Evolutionary conservation across 2,797 vertebrate species (phyloP), one percentile per base, ranked within the genome.

Genomic region (Clamator glandarius): DNA sequence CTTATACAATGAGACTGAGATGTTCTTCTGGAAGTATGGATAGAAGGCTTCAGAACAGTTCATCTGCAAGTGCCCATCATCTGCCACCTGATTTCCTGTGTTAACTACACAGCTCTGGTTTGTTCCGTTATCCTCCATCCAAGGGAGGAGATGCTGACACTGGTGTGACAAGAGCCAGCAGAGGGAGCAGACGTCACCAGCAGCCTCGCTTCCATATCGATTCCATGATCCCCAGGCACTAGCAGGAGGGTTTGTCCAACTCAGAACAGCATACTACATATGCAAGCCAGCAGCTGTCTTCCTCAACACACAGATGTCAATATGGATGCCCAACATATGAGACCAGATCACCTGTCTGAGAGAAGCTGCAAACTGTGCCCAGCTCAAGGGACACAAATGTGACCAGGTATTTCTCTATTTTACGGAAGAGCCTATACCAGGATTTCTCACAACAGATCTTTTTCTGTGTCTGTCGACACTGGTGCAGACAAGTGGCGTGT

Each of bases 171-270:
- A 6, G 10, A 92, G 35, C 81, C 97, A 86, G 93, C 89, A 97
- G 96, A 93, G 92, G 94, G 96, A 94, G 96, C 90, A 87, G 59
- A 69, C 72, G 77, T 29, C 79, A 91, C 64, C 50, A 31, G n/a
- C 36, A 44, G 82, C 16, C 52, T 69, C 7, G 61, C 28, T 26
- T 9, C 5, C n/a, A 15, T 74, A 52, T 35, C 29, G 81, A 92
- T 35, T 74, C 74, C 68, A 8, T 10, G 50, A 63, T 11, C 46
- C 46, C 46, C 46, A 21, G 46, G 46, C 46, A 87, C 67, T 57
- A 59, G 50, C 54, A 41, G n/a, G 14, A 55, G 7, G 5, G 12
- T 50, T 58, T 25, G 41, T n/a, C 23, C 13, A 33, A 91, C 57
- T 85, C 35, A 67, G 59, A 88, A 11, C 35, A 25, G 63, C 15